Evolutionary conservation across 2,113 vertebrate genomes (phyloP).

Genomic region (Siniperca knerii): DNA sequence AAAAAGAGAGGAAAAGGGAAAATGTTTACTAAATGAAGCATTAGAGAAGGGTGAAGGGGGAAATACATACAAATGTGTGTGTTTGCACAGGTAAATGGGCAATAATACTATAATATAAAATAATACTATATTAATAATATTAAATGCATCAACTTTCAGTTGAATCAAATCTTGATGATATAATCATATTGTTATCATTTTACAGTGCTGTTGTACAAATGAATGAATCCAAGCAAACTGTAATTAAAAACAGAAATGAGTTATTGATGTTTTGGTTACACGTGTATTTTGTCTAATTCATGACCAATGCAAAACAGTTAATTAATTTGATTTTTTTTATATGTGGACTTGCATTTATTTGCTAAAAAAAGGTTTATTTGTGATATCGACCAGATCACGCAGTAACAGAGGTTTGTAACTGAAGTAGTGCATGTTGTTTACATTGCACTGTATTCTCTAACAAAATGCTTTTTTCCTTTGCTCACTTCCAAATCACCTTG

Average conservation of each 20-base stretch:
- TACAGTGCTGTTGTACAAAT: background rate
- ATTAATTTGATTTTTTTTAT: background rate
- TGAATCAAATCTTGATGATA: background rate
- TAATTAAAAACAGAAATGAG: background rate
- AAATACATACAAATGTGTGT: background rate
- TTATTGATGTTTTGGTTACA: background rate
- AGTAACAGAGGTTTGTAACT: background rate
- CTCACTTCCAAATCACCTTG: constrained; percentile 12
- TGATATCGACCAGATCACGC: no score
- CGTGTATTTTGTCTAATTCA: background rate
- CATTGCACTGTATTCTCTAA: background rate
- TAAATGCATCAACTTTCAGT: background rate
- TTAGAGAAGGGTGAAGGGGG: background rate
- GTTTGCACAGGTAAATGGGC: background rate
- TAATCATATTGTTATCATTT: background rate
- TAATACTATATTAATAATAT: background rate
- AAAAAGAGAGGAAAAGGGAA: background rate
- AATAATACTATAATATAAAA: no score
- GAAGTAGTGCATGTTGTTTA: background rate
- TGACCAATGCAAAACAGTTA: background rate
- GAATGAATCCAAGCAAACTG: background rate
- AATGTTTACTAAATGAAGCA: background rate
- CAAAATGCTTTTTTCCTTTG: background rate
- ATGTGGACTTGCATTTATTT: background rate
- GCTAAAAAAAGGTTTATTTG: background rate